Evolutionary conservation across 2,113 vertebrate species (phyloP).

Genomic region (Malurus cyaneus): DNA sequence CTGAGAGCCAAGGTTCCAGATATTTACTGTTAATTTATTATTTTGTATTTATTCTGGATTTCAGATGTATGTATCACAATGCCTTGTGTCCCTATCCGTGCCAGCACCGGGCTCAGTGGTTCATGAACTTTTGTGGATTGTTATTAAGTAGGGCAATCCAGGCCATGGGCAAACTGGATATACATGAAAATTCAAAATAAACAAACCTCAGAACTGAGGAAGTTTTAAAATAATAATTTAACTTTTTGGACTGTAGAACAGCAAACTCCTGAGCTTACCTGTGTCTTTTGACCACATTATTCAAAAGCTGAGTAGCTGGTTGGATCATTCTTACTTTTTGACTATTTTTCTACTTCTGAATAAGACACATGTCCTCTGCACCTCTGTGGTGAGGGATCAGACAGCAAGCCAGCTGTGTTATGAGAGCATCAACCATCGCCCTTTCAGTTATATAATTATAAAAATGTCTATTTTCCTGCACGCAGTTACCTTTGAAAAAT

Average conservation of each 20-base stretch:
- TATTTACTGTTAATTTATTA: background rate
- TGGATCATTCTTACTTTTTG: background rate
- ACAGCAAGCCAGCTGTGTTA: background rate
- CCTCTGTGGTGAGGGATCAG: background rate
- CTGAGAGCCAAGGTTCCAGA: background rate
- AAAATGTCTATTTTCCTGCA: background rate
- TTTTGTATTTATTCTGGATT: background rate
- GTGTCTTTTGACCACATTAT: background rate
- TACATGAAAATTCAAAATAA: background rate
- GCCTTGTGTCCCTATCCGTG: background rate
- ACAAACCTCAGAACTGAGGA: background rate
- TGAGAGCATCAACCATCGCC: rapidly evolving
- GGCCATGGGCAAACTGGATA: background rate
- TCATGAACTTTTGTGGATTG: background rate
- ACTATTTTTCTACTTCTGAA: background rate
- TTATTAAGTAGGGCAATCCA: background rate
- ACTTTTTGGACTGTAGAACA: background rate
- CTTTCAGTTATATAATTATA: background rate
- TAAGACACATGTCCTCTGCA: background rate
- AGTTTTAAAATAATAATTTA: background rate
- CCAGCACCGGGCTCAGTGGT: background rate
- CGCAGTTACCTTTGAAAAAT: background rate
- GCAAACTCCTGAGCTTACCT: background rate
- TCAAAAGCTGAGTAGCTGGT: background rate
- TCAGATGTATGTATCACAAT: background rate